Base-by-base conservation (phyloP, 2,888 invertebrate genomes). In the Phorcus lineatus region DNA sequence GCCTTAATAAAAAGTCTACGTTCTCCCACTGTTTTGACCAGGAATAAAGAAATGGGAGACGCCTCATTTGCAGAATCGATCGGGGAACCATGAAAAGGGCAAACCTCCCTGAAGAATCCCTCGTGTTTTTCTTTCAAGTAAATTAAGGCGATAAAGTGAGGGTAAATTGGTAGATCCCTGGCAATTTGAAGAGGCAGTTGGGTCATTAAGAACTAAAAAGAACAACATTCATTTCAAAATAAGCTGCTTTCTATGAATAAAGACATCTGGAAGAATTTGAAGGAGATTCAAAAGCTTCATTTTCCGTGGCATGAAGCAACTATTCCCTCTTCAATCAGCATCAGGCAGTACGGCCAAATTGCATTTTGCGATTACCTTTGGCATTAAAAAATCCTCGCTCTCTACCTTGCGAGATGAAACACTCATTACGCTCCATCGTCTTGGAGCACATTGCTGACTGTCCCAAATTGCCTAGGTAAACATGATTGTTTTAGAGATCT, bases 261-360 rank as follows among this genome's bases (percentile, higher is more conserved):
- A 62, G 28, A 28, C 62, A 62, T 62, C 28, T 62, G 62, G 62
- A 62, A 62, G 62, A 17, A 62, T 28, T 62, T 24, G 28, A 28
- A 16, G 28, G 62, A 17, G 28, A 22, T 28, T 16, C 62, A 24
- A 62, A 62, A 28, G 62, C 62, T 62, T 62, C 28, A 62, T 28
- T 62, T 62, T 62, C 7, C 62, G 62, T 62, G 62, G n/a, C 62
- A 62, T 28, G 62, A 28, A 24, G 62, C 22, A 11, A 62, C 62
- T 62, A 62, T 62, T 24, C 28, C 17, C 62, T 62, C 62, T 62
- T 62, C 62, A 62, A 62, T 62, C 62, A 62, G 62, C 24, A 62
- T 62, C 24, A 62, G 28, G 16, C 13, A 24, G 24, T 62, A 13
- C 24, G 62, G 28, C 13, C 28, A 24, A 62, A 22, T n/a, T 28